Evolutionary conservation across 1,140 invertebrate genomes (phyloP).

Genomic region (Dreissena rostriformis): DNA sequence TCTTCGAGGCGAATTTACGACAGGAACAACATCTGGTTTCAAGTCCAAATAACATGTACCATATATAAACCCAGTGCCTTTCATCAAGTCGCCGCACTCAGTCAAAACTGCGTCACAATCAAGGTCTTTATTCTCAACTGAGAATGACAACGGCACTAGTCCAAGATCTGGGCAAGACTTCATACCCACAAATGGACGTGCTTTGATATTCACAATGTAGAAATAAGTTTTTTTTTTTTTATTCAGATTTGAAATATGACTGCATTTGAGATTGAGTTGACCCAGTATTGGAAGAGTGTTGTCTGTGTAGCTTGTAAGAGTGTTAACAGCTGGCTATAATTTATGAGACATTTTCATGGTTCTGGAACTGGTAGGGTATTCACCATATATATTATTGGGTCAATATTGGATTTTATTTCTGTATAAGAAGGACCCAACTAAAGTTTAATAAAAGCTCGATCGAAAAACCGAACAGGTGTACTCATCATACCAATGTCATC

Average conservation of each 20-base stretch:
- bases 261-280: neutral
- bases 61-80: slow-evolving; percentile 43
- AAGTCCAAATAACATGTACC: slow-evolving; percentile 40
- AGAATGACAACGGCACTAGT: neutral
- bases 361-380: neutral
- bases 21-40: slow-evolving; percentile 8
- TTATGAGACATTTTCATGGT: neutral
- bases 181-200: neutral
- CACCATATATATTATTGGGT: too few relatives aligned
- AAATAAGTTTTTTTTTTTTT: neutral
- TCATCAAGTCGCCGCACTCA: slow-evolving; percentile 23
- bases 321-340: neutral
- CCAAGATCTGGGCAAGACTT: neutral
- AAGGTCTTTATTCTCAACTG: slow-evolving; percentile 7
- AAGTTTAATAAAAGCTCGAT: neutral
- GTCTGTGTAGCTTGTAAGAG: neutral
- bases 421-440: neutral
- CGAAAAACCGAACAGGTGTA: neutral
- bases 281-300: neutral
- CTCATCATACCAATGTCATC: too few relatives aligned
- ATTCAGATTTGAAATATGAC: neutral
- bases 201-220: neutral
- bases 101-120: neutral
- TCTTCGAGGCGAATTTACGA: slow-evolving; percentile 20
- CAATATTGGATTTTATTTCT: neutral